phyloP scores from a whole-genome alignment of 2,888 invertebrate species.

The Prenolepis imparis region DNA sequence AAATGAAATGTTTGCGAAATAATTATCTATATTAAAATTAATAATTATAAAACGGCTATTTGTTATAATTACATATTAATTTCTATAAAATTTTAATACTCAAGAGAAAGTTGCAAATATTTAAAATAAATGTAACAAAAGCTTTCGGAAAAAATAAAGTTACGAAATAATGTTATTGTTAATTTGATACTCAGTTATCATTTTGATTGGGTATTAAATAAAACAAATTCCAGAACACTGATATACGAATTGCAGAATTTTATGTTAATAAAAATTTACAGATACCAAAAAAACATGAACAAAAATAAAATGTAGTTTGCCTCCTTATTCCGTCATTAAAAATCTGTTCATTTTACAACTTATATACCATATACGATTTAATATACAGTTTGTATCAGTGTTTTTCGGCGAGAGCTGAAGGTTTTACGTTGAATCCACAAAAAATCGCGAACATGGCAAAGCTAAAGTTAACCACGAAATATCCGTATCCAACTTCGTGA shows the following conservation, averaged over 20 bases:
- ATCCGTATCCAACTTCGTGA: constrained; percentile 36
- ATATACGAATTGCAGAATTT: neutral
- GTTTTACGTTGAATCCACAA: constrained; percentile 23
- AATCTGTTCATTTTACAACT: constrained; percentile 7
- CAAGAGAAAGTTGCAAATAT: neutral
- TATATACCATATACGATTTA: constrained; percentile 1
- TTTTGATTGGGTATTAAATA: constrained; percentile 7
- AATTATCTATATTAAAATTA: neutral
- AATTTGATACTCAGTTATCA: neutral
- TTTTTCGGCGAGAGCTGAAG: constrained; percentile 16
- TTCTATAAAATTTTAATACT: constrained; percentile 18
- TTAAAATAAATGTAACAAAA: neutral
- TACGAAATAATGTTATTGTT: neutral
- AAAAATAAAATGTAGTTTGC: neutral
- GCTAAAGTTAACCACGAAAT: constrained; percentile 38
- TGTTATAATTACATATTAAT: neutral
- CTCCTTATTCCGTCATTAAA: neutral
- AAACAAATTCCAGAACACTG: neutral
- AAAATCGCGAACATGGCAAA: constrained; percentile 39
- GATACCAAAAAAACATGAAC: neutral
- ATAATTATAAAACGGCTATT: neutral
- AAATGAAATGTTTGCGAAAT: neutral
- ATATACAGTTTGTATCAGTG: constrained; percentile 15
- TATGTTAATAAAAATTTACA: neutral
- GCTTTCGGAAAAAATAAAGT: neutral